Base-by-base conservation (phyloP, 2,888 invertebrate species). In the Eremobia ochroleuca region DNA sequence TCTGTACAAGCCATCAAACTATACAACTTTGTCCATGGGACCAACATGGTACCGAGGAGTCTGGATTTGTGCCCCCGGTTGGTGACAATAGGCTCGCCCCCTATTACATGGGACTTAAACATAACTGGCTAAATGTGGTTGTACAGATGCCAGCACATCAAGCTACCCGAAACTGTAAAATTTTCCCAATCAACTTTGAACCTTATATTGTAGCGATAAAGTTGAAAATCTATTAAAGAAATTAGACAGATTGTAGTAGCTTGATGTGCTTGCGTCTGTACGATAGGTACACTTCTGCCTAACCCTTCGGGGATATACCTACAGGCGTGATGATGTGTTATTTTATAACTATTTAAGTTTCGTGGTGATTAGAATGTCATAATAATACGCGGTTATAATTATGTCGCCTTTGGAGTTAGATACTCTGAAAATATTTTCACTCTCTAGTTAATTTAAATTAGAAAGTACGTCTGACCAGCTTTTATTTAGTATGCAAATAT, bases 401-500 rank as follows among this genome's bases (percentile, higher is more conserved):
- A 28, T 62, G 2, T 4, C 6, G 37, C 49, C 25, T 69, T 76
- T 82, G 40, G 49, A 65, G 67, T 11, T n/a, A 78, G 55, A 46
- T 43, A 69, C n/a, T 68, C 43, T 37, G 5, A 69, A 65, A 59
- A 31, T 82, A 76, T 76, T 76, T 76, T 59, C 21, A 28, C 59
- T 68, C 49, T n/a, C 68, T 37, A 65, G 77, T 65, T 82, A 72
- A 81, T 77, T 58, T 64, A 72, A 81, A 83, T 83, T 72, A 59
- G 55, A 77, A 84, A 75, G 68, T 83, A 66, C 61, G 59, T 77
- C 52, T 59, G 49, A 43, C 61, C 71, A 55, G 55, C 77, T 83
- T 80, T 68, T 68, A 71, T 66, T 85, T 78, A 46, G 28, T 80
- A 85, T 85, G 87, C 76, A 80, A 84, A 85, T 84, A 70, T 76